Percentiles rank a stretch among this genome's conserved stretches.
phyloP scores from a whole-genome alignment of 1,140 invertebrate genomes.

The Camponotus pennsylvanicus region DNA sequence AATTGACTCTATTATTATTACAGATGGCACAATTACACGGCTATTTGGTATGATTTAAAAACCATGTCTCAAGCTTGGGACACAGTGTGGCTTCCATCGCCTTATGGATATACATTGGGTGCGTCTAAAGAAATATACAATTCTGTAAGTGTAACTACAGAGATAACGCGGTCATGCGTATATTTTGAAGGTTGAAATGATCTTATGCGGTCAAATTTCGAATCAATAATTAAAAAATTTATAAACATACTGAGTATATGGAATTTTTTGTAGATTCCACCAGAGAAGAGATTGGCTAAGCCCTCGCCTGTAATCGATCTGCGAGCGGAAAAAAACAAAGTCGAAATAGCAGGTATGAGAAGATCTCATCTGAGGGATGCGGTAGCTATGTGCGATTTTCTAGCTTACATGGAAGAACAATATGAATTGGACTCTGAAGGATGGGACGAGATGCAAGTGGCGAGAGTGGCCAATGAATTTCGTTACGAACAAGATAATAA shows the following conservation, averaged over 20 bases:
- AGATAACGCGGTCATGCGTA: background rate
- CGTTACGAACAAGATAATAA: slow-evolving; percentile 90
- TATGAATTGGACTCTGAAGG: slow-evolving; percentile 82
- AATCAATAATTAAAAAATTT: background rate
- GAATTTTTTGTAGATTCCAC: slow-evolving; percentile 80
- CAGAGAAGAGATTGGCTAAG: slow-evolving; percentile 87
- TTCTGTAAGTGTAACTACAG: slow-evolving; percentile 85
- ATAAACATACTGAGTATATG: background rate
- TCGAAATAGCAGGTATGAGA: slow-evolving; percentile 95
- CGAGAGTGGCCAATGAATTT: slow-evolving; percentile 88
- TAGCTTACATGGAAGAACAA: slow-evolving; percentile 93
- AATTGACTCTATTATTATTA: slow-evolving; percentile 49
- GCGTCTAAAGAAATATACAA: slow-evolving; percentile 92
- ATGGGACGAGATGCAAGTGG: slow-evolving; percentile 91
- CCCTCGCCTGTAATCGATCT: slow-evolving; percentile 93
- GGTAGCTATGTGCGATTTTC: slow-evolving; percentile 96
- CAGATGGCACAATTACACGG: slow-evolving; percentile 90
- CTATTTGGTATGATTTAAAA: slow-evolving; percentile 90
- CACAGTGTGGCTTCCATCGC: slow-evolving; percentile 90
- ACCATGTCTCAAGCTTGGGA: slow-evolving; percentile 89
- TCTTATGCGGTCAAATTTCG: background rate
- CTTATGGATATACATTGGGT: slow-evolving; percentile 90
- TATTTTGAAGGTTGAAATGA: background rate
- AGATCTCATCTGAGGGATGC: slow-evolving; percentile 94
- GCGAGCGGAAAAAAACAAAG: slow-evolving; percentile 94